A percentile compares a stretch with the other conserved stretches of the same genome.
phyloP scores from a whole-genome alignment of 2,888 invertebrate genomes.

The Melolontha melolontha region DNA sequence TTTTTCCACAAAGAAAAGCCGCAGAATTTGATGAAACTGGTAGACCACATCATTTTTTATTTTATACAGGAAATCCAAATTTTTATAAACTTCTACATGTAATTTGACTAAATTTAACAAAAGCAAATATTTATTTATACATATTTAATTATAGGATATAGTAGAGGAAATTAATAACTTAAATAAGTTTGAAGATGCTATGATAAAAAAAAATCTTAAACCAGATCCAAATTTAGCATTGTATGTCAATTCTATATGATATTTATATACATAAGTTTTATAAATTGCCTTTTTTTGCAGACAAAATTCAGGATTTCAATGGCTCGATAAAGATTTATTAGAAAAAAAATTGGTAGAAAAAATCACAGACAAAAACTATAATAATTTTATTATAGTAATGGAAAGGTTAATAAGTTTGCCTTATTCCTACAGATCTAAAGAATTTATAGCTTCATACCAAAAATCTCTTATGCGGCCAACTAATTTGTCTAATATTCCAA shows the following conservation, averaged over 20 bases:
- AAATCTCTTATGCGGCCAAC: constrained; percentile 72
- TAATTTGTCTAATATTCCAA: constrained; percentile 73
- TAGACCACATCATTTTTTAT: constrained; percentile 89
- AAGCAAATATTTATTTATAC: neutral
- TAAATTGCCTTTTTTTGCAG: constrained; percentile 60
- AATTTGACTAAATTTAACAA: constrained; percentile 57
- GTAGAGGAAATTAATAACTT: constrained; percentile 76
- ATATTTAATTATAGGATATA: constrained; percentile 69
- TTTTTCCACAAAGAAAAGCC: constrained; percentile 86
- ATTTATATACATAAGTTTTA: neutral
- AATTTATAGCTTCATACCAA: constrained; percentile 80
- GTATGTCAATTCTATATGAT: constrained; percentile 61
- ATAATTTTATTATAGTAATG: constrained; percentile 78
- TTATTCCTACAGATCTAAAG: constrained; percentile 76
- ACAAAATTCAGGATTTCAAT: constrained; percentile 70
- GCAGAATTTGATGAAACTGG: constrained; percentile 93
- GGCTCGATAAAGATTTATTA: constrained; percentile 76
- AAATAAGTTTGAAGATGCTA: constrained; percentile 78
- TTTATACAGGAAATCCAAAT: constrained; percentile 91
- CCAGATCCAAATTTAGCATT: constrained; percentile 73
- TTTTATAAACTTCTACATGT: constrained; percentile 88
- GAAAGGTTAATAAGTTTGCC: constrained; percentile 79
- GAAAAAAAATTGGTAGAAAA: constrained; percentile 76
- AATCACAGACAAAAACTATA: constrained; percentile 77
- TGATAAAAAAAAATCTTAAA: constrained; percentile 72